Evolutionary conservation across 1,140 invertebrate genomes (phyloP).

Genomic region (Tetramorium alpestre): DNA sequence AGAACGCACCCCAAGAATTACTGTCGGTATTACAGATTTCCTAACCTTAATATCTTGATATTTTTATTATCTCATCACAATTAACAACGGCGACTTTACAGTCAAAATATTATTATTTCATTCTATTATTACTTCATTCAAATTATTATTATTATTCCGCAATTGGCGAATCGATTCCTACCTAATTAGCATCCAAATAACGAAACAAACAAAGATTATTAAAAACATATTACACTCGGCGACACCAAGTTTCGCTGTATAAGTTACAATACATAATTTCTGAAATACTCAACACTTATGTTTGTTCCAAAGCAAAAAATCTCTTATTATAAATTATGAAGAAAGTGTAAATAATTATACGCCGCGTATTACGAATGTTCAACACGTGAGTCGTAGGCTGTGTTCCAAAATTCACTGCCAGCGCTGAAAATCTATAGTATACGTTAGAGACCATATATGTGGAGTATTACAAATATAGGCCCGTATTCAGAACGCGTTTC

Average conservation of each 20-base stretch:
- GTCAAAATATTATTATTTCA: too few relatives aligned
- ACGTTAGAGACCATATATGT: too few relatives aligned
- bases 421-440: too few relatives aligned
- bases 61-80: not conserved
- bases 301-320: too few relatives aligned
- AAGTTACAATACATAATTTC: not conserved
- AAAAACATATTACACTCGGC: not conserved
- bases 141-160: not conserved
- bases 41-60: not conserved
- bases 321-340: too few relatives aligned
- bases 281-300: not conserved
- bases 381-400: too few relatives aligned
- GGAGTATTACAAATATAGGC: too few relatives aligned
- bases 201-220: conserved; percentile 1
- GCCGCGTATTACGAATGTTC: too few relatives aligned
- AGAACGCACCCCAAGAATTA: not conserved
- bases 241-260: not conserved
- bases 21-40: not conserved
- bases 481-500: too few relatives aligned
- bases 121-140: too few relatives aligned
- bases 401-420: too few relatives aligned
- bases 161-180: not conserved
- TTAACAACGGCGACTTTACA: not conserved
- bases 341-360: too few relatives aligned
- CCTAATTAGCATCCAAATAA: conserved; percentile 21